A percentile compares a stretch with the other conserved stretches of the same genome.
Evolutionary conservation across 1,140 invertebrate species (phyloP).

Genomic region (Hylaeus anthracinus): DNA sequence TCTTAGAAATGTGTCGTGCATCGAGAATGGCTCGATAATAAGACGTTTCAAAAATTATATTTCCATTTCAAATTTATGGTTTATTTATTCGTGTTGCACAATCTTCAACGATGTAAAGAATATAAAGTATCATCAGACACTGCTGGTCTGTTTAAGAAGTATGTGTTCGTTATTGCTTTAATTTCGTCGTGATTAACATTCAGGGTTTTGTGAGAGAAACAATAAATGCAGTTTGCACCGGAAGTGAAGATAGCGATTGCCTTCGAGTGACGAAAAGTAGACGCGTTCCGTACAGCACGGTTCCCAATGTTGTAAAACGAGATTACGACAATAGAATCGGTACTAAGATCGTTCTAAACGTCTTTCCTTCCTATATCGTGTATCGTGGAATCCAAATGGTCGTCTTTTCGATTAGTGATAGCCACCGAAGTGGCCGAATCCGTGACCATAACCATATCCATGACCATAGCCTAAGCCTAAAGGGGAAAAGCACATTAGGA

Average conservation of each 20-base stretch:
- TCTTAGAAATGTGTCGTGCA: background rate
- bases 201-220: background rate
- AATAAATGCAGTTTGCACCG: background rate
- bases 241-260: background rate
- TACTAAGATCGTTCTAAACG: background rate
- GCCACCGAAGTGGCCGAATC: conserved; percentile 61
- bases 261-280: background rate
- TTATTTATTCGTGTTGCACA: conserved; percentile 14
- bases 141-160: background rate
- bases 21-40: background rate
- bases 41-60: background rate
- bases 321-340: conserved; percentile 10
- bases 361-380: background rate
- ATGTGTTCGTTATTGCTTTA: background rate
- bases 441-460: conserved; percentile 63
- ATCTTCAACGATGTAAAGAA: background rate
- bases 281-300: background rate
- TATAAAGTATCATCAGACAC: background rate
- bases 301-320: background rate
- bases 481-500: conserved; percentile 30
- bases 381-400: conserved; percentile 18
- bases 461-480: conserved; percentile 65
- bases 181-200: background rate
- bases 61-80: conserved; percentile 13
- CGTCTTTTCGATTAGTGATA: conserved; percentile 27